phyloP scores from a whole-genome alignment of 2,888 invertebrate species.

The Pycnomerus fuliginosus region DNA sequence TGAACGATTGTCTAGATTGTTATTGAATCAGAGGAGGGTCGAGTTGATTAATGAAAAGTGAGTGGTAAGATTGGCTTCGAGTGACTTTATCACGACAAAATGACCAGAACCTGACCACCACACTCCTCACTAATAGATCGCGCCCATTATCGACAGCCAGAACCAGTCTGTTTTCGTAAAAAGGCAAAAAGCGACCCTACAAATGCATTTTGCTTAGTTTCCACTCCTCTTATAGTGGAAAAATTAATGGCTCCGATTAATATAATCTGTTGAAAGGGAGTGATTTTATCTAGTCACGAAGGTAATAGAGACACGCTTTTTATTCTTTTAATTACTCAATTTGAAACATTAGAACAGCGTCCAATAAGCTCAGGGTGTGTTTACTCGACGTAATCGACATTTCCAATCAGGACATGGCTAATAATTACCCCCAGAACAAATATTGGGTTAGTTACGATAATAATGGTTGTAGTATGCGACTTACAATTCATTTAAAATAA shows the following conservation, averaged over 20 bases:
- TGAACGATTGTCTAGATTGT: slow-evolving; percentile 37
- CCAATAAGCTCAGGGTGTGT: slow-evolving; percentile 1
- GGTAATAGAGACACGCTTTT: slow-evolving; percentile 10
- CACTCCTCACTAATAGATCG: slow-evolving; percentile 16
- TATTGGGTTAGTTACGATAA: slow-evolving; percentile 11
- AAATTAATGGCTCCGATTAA: slow-evolving; percentile 14
- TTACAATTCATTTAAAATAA: no score
- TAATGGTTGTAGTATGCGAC: no score
- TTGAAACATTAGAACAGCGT: slow-evolving; percentile 2
- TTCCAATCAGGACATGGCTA: slow-evolving; percentile 9
- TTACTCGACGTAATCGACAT: no score
- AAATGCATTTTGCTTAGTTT: slow-evolving; percentile 1
- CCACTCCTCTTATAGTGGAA: slow-evolving; percentile 5
- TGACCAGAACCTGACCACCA: slow-evolving; percentile 19
- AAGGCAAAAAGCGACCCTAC: slow-evolving; percentile 4
- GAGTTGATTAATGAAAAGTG: slow-evolving; percentile 39
- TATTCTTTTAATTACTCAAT: slow-evolving; percentile 14
- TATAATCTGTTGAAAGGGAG: slow-evolving; percentile 10
- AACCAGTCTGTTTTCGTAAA: slow-evolving; percentile 1
- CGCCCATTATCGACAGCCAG: slow-evolving; percentile 15
- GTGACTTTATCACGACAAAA: slow-evolving; percentile 37
- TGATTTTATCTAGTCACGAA: slow-evolving; percentile 15
- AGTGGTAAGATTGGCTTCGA: slow-evolving; percentile 30
- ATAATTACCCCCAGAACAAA: slow-evolving; percentile 6
- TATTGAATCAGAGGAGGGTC: slow-evolving; percentile 36